Percentiles rank a stretch among this genome's conserved stretches.
Conservation (phyloP, 2,888 invertebrate genomes). For the Gryllus longicercus region DNA sequence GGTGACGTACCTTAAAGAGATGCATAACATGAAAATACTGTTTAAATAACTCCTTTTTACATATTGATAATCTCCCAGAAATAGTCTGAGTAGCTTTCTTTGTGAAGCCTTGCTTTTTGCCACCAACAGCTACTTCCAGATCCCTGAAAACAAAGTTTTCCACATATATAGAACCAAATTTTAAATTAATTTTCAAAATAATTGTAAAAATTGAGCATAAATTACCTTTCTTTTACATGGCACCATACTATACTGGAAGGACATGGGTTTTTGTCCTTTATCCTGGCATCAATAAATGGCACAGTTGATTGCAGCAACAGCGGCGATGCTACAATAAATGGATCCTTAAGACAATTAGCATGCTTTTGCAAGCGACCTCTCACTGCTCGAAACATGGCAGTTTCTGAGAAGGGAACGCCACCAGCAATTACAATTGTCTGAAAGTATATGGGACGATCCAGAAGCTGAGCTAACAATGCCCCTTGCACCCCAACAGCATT, state of each 20-base stretch:
- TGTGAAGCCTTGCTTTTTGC: constrained; percentile 73
- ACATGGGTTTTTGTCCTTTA: constrained; percentile 49
- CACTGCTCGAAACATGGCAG: constrained; percentile 57
- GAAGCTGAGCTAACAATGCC: constrained; percentile 65
- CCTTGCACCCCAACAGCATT: constrained; percentile 68
- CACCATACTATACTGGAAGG: constrained; percentile 63
- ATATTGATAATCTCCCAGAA: constrained; percentile 48
- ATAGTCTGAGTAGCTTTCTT: constrained; percentile 56
- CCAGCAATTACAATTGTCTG: constrained; percentile 68
- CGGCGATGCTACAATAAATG: constrained; percentile 39
- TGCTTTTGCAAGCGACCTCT: constrained; percentile 42
- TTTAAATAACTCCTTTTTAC: constrained; percentile 45
- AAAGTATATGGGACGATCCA: constrained; percentile 66
- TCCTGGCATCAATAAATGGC: constrained; percentile 34
- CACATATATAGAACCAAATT: constrained; percentile 11
- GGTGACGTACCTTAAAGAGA: constrained; percentile 11
- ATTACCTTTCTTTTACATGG: constrained; percentile 48
- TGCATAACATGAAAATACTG: constrained; percentile 34
- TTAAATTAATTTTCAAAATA: not conserved
- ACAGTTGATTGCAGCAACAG: constrained; percentile 40
- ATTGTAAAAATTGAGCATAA: constrained; percentile 33
- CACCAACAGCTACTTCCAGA: constrained; percentile 70
- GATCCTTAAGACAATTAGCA: constrained; percentile 38
- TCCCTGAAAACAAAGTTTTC: constrained; percentile 51
- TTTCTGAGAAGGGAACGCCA: constrained; percentile 59